Evolutionary conservation across 2,888 invertebrate genomes (phyloP).

Genomic region (Dioctria rufipes): DNA sequence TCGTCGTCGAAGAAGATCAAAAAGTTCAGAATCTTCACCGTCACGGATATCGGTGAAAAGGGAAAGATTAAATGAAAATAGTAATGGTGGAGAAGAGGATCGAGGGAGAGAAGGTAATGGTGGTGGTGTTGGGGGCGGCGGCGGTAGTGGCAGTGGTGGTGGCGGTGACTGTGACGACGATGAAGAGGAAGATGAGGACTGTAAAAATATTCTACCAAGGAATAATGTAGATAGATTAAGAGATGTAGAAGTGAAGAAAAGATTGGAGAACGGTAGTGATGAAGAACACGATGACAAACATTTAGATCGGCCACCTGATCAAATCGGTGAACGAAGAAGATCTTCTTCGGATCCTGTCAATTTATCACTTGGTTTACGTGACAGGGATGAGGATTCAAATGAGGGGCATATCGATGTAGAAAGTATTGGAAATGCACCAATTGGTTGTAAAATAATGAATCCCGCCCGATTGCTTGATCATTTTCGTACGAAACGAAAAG

Average conservation of each 20-base stretch:
- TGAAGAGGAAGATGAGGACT: conserved; percentile 59
- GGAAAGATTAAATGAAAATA: conserved; percentile 57
- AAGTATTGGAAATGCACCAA: conserved; percentile 72
- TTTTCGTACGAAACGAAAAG: conserved; percentile 73
- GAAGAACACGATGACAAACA: conserved; percentile 71
- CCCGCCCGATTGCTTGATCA: conserved; percentile 72
- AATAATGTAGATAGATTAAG: conserved; percentile 60
- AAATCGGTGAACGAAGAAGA: conserved; percentile 76
- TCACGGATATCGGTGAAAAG: conserved; percentile 58
- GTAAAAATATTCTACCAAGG: conserved; percentile 53
- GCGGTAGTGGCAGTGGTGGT: conserved; percentile 57
- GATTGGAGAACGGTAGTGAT: conserved; percentile 65
- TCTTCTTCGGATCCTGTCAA: conserved; percentile 89
- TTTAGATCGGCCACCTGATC: conserved; percentile 62
- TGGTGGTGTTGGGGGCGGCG: conserved; percentile 67
- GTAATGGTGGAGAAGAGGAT: conserved; percentile 59
- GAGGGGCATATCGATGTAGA: conserved; percentile 74
- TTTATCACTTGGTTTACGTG: conserved; percentile 77
- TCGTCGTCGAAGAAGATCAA: conserved; percentile 56
- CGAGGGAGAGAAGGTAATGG: conserved; percentile 62
- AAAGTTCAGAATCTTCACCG: conserved; percentile 59
- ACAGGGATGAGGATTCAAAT: conserved; percentile 75
- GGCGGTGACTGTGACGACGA: conserved; percentile 69
- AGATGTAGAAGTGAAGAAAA: conserved; percentile 54
- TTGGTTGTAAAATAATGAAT: conserved; percentile 63